Percentiles rank a stretch among this genome's conserved stretches.
Conservation (phyloP, 2,113 vertebrate genomes). For the Lanius collurio region DNA sequence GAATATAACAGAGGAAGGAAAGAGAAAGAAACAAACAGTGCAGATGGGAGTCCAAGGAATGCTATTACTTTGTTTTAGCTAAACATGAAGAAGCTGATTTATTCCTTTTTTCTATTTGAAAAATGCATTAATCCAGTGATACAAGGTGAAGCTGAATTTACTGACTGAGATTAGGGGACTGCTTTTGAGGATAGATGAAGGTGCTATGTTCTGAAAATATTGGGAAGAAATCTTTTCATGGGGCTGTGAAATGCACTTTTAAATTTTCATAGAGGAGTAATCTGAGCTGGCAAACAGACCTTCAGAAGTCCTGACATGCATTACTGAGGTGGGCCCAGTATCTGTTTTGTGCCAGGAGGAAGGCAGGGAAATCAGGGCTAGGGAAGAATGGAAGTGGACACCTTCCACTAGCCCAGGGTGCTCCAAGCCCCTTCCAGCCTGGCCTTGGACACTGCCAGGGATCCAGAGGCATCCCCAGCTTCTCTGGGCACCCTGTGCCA, state of each 20-base stretch:
- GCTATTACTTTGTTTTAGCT: not conserved
- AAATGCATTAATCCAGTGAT: not conserved
- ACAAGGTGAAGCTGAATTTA: not conserved
- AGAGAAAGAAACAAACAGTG: not conserved
- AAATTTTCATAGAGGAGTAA: not conserved
- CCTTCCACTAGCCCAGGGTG: rapidly evolving
- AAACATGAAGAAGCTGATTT: not conserved
- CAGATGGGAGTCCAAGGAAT: not conserved
- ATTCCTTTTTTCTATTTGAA: not conserved
- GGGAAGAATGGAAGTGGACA: not conserved
- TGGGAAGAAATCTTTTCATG: not conserved
- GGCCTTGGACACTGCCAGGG: not conserved
- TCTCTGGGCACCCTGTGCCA: not conserved
- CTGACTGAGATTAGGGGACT: not conserved
- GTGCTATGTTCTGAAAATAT: not conserved
- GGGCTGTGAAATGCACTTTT: not conserved
- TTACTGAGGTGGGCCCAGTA: not conserved
- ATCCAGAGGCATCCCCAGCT: not conserved
- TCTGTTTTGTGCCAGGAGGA: not conserved
- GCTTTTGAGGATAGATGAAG: not conserved
- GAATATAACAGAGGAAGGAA: not conserved
- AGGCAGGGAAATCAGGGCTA: not conserved
- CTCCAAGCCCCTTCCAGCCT: rapidly evolving
- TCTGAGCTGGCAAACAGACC: not conserved
- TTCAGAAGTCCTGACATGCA: not conserved